Percentiles rank a stretch among this genome's conserved stretches.
These are phyloP conservation scores for Spinus pinus DNA, from an alignment of 2,797 vertebrate genomes.

Conservation along the genomic window DNA sequence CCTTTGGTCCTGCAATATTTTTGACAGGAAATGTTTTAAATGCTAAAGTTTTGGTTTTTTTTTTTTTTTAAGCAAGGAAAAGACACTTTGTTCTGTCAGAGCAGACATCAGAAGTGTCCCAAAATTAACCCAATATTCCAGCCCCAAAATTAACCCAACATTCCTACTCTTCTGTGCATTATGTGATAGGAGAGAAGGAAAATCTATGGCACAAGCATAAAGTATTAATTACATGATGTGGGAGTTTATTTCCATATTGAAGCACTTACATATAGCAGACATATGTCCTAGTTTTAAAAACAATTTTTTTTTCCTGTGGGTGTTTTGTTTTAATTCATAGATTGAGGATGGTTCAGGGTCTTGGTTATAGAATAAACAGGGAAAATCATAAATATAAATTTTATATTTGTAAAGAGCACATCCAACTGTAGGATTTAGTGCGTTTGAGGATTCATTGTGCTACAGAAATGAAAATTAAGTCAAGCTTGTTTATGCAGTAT, in stretches of 20 bases:
- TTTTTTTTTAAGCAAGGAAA: background rate
- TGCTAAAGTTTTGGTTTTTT: background rate
- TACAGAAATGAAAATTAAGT: background rate
- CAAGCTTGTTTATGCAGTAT: background rate
- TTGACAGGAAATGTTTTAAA: constrained; percentile 46
- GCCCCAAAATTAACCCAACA: background rate
- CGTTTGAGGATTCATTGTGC: background rate
- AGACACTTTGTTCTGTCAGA: background rate
- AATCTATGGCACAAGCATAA: background rate
- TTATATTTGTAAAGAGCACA: background rate
- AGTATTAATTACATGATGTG: background rate
- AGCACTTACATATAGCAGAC: background rate
- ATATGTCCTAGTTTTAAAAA: background rate
- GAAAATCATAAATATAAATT: background rate
- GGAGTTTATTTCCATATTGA: background rate
- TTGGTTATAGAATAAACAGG: background rate
- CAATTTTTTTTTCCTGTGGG: accelerated
- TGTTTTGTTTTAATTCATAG: background rate
- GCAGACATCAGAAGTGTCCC: background rate
- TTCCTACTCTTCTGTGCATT: background rate
- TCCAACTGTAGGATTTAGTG: background rate
- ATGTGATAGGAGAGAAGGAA: background rate
- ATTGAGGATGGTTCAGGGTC: background rate
- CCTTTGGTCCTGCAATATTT: constrained; percentile 2
- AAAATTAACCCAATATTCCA: background rate